phyloP scores from a whole-genome alignment of 2,888 invertebrate species.

The Drosophila borborema region DNA sequence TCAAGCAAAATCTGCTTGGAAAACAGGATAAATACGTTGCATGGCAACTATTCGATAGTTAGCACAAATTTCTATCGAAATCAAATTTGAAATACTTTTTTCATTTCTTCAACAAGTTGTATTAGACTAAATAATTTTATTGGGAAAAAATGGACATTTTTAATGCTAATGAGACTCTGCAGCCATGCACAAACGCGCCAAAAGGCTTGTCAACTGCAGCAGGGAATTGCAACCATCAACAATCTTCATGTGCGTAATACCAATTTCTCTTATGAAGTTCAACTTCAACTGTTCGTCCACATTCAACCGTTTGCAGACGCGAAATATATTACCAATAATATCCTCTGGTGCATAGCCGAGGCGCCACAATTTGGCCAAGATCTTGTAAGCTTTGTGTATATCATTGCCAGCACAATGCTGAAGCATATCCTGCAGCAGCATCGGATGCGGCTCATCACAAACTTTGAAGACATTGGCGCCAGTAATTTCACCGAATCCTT shows the following conservation, averaged over 20 bases:
- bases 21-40: background rate
- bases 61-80: constrained; percentile 5
- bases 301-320: constrained; percentile 94
- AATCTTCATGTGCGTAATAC: constrained; percentile 94
- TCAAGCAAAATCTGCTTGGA: background rate
- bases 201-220: constrained; percentile 95
- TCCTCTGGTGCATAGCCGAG: constrained; percentile 99
- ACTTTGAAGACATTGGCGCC: constrained; percentile 98
- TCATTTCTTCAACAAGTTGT: constrained; percentile 37
- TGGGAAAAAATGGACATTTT: background rate
- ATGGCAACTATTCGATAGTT: background rate
- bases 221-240: constrained; percentile 94
- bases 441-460: constrained; percentile 99
- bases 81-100: constrained; percentile 17
- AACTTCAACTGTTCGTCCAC: constrained; percentile 93
- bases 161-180: constrained; percentile 65
- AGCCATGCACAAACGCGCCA: constrained; percentile 91
- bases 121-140: constrained; percentile 5
- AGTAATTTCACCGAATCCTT: constrained; percentile 96
- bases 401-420: constrained; percentile 92
- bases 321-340: constrained; percentile 97
- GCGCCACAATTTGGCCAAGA: constrained; percentile 95
- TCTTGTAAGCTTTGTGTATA: constrained; percentile 94
- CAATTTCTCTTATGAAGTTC: constrained; percentile 95
- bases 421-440: constrained; percentile 96